These are phyloP conservation scores for Mycogona germanica DNA, from an alignment of 2,888 invertebrate species.

Conservation along the genomic window DNA sequence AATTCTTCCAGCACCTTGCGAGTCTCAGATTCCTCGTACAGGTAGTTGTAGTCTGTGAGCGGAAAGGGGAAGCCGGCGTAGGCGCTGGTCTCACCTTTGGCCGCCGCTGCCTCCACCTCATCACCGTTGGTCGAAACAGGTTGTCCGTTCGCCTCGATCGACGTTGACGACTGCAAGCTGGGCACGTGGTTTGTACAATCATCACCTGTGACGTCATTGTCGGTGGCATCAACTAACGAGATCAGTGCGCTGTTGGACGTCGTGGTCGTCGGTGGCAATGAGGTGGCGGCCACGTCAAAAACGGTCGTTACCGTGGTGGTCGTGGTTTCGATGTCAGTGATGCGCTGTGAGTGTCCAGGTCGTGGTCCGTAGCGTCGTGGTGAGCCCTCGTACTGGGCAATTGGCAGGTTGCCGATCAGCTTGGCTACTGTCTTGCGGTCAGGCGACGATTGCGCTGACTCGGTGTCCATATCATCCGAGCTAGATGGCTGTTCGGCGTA, in stretches of 20 bases:
- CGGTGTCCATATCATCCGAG: slow-evolving; percentile 24
- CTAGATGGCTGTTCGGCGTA: slow-evolving; percentile 13
- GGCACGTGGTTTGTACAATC: too few relatives aligned
- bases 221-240: background rate
- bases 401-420: slow-evolving; percentile 69
- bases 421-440: slow-evolving; percentile 21
- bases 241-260: slow-evolving; percentile 2
- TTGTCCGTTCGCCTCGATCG: background rate
- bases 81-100: background rate
- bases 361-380: slow-evolving; percentile 71
- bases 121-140: background rate
- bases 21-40: slow-evolving; percentile 87
- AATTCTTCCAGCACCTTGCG: slow-evolving; percentile 84
- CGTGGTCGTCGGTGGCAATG: background rate
- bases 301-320: background rate
- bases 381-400: slow-evolving; percentile 85
- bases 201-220: background rate
- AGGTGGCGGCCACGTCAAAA: background rate
- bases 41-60: slow-evolving; percentile 45
- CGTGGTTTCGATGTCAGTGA: too few relatives aligned
- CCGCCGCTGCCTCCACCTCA: background rate
- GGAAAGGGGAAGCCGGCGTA: background rate
- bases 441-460: slow-evolving; percentile 21
- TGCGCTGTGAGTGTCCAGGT: slow-evolving; percentile 22
- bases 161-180: background rate